phyloP scores from a whole-genome alignment of 2,888 invertebrate genomes.

The Panopea generosa region DNA sequence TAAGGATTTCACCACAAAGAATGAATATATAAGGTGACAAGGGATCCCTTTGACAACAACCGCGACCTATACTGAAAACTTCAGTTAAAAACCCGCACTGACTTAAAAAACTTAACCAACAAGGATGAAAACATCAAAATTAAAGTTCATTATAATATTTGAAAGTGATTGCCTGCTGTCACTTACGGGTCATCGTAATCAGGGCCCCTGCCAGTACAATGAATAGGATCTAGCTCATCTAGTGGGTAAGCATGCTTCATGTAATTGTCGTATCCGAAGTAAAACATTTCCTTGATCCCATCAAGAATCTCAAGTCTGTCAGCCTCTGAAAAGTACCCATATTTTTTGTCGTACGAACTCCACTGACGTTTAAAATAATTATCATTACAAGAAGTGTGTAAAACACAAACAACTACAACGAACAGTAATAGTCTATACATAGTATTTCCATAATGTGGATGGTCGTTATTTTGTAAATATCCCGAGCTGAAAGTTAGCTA shows the following conservation, averaged over 20 bases:
- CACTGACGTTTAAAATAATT: conserved; percentile 61
- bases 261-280: conserved; percentile 88
- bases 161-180: too few relatives aligned
- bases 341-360: conserved; percentile 78
- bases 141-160: too few relatives aligned
- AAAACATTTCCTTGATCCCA: conserved; percentile 87
- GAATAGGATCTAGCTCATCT: conserved; percentile 89
- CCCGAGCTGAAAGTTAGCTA: conserved; percentile 1
- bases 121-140: too few relatives aligned
- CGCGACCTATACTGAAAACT: too few relatives aligned
- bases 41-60: too few relatives aligned
- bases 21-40: too few relatives aligned
- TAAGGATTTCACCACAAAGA: too few relatives aligned
- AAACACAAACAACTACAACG: conserved; percentile 44
- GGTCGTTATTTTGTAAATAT: conserved; percentile 1
- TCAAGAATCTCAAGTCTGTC: conserved; percentile 79
- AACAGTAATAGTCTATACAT: conserved; percentile 49
- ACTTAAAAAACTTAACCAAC: too few relatives aligned
- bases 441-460: conserved; percentile 52
- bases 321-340: conserved; percentile 82
- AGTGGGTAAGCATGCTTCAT: conserved; percentile 88
- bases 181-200: conserved; percentile 88
- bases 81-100: too few relatives aligned
- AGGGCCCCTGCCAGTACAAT: conserved; percentile 88
- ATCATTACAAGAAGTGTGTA: conserved; percentile 54